Percentiles rank a stretch among this genome's conserved stretches.
These are phyloP conservation scores for Actias luna DNA, from an alignment of 2,888 invertebrate species.

Conservation along the genomic window DNA sequence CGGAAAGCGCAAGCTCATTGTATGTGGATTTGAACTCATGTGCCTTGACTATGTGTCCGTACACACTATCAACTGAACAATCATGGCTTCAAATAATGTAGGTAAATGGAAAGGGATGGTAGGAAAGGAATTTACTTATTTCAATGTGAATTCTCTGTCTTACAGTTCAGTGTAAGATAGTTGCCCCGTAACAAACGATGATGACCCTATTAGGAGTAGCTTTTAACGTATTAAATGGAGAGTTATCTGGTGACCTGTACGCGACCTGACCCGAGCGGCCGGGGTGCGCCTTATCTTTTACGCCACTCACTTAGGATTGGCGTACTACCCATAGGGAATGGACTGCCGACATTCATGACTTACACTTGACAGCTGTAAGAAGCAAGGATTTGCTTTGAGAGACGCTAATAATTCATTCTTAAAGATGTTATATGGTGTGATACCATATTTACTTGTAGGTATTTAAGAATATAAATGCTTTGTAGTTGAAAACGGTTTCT, in stretches of 20 bases:
- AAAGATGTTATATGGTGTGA: background rate
- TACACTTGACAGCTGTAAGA: slow-evolving; percentile 35
- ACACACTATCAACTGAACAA: too few relatives aligned
- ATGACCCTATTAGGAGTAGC: slow-evolving; percentile 76
- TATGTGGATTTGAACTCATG: too few relatives aligned
- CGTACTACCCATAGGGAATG: slow-evolving; percentile 39
- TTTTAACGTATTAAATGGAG: slow-evolving; percentile 79
- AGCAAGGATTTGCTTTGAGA: background rate
- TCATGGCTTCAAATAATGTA: too few relatives aligned
- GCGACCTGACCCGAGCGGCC: slow-evolving; percentile 50
- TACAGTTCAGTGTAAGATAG: slow-evolving; percentile 47
- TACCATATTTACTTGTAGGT: background rate
- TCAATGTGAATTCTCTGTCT: too few relatives aligned
- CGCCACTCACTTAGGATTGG: slow-evolving; percentile 62
- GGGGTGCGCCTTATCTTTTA: slow-evolving; percentile 57
- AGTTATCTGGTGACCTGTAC: slow-evolving; percentile 69
- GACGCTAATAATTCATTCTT: background rate
- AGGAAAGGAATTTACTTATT: too few relatives aligned
- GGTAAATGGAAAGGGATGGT: too few relatives aligned
- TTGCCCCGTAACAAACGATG: slow-evolving; percentile 72
- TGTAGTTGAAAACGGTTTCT: too few relatives aligned
- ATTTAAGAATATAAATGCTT: background rate
- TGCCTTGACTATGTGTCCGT: too few relatives aligned
- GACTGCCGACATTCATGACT: slow-evolving; percentile 46
- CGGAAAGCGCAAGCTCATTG: too few relatives aligned